Base-by-base conservation (phyloP, 2,797 vertebrate genomes). In the Rachycentron canadum region DNA sequence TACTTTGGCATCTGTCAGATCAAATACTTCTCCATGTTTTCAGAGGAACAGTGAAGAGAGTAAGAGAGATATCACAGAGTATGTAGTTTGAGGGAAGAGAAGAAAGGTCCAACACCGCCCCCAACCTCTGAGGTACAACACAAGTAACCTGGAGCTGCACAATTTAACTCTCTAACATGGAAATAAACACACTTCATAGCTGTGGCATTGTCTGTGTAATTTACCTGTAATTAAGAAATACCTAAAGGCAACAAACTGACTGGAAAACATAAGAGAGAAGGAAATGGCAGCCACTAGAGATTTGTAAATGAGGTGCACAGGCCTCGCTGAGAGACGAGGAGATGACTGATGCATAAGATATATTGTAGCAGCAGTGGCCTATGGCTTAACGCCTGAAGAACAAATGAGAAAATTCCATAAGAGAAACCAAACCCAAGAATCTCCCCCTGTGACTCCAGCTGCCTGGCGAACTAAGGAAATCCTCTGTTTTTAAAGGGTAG, bases 391-490 rank as follows among this genome's bases (percentile, higher is more conserved):
- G 73, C 74, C 82, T 80, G 56, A 75, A 88, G 58, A 79, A 83
- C 73, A 86, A 88, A 87, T 85, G 83, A 91, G 84, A 77, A 90
- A 92, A 90, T 91, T 92, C 89, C 89, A 87, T 70, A 76, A 64
- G 79, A 85, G 86, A 90, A 92, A 91, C 86, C 85, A 84, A 93
- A 90, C 76, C 80, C 82, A 56, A 75, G 69, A 86, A 84, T 87
- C 82, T 91, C 78, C 84, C 75, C 43, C 71, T 72, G 76, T 79
- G 82, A 86, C 74, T 87, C 58, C 63, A 49, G 71, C 82, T 87
- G 91, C 88, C 87, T 89, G 88, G 81, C 79, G 87, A 87, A 88
- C 81, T 73, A 88, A 92, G 91, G 90, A 91, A 91, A 91, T 92
- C 85, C 86, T 93, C 79, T 92, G 90, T 93, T 92, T 91, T 92